A percentile compares a stretch with the other conserved stretches of the same genome.
Conservation (phyloP, 1,140 invertebrate genomes). For the Asbolus verrucosus region DNA sequence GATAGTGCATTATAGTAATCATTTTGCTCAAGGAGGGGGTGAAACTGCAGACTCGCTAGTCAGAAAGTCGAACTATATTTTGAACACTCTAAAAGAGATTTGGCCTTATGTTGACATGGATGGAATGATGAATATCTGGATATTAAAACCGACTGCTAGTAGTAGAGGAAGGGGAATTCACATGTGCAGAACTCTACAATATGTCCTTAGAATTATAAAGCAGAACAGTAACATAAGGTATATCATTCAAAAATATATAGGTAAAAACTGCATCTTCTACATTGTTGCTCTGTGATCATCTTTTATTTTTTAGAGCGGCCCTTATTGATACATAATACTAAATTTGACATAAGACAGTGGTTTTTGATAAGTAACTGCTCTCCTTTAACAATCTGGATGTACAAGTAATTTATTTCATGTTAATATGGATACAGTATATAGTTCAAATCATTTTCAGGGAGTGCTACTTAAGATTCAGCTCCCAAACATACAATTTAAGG, state of each 20-base stretch:
- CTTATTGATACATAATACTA: conserved; percentile 87
- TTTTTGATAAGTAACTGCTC: conserved; percentile 88
- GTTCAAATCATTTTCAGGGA: conserved; percentile 68
- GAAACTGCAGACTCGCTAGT: conserved; percentile 66
- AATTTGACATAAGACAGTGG: conserved; percentile 93
- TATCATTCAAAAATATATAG: conserved; percentile 94
- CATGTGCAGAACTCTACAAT: conserved; percentile 61
- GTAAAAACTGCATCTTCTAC: conserved; percentile 65
- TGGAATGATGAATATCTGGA: conserved; percentile 90
- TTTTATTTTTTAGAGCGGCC: conserved; percentile 74
- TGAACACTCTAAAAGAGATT: conserved; percentile 72
- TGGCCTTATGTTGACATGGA: conserved; percentile 79
- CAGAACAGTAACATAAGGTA: conserved; percentile 76
- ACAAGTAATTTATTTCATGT: conserved; percentile 77
- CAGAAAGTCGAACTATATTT: conserved; percentile 68
- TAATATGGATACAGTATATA: too few relatives aligned
- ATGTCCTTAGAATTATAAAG: conserved; percentile 76
- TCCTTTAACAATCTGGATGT: conserved; percentile 89
- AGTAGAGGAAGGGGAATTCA: conserved; percentile 90
- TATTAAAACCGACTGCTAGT: conserved; percentile 89
- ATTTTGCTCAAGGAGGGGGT: conserved; percentile 64
- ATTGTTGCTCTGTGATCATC: not conserved
- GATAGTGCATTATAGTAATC: conserved; percentile 65
- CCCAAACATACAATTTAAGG: conserved; percentile 84
- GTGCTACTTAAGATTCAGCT: conserved; percentile 90